These are phyloP conservation scores for Artibeus lituratus DNA, from an alignment of 2,797 vertebrate genomes.

Conservation along the genomic window DNA sequence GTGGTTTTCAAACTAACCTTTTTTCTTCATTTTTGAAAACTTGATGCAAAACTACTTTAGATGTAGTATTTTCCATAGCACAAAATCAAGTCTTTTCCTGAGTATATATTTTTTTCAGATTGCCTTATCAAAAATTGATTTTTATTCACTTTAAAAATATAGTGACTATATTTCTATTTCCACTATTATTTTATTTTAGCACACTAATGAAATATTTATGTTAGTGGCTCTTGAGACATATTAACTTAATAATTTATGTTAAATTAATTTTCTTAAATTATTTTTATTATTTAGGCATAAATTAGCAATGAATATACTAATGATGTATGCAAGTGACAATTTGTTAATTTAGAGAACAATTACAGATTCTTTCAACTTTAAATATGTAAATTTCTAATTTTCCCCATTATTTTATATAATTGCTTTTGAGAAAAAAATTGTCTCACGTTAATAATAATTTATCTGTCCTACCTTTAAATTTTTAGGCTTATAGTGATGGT, in stretches of 20 bases:
- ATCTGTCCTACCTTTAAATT: neutral
- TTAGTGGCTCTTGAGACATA: neutral
- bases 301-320: constrained; percentile 19
- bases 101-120: neutral
- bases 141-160: neutral
- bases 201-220: constrained; percentile 34
- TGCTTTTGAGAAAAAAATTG: neutral
- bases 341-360: neutral
- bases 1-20: neutral
- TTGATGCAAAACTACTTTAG: neutral
- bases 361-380: neutral
- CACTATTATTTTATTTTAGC: constrained; percentile 29
- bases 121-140: neutral
- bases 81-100: neutral
- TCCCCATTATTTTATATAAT: neutral
- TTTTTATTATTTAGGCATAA: constrained; percentile 40
- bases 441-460: neutral
- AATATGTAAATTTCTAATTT: neutral
- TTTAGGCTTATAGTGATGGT: neutral
- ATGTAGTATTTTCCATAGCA: neutral
- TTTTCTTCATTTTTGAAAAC: neutral
- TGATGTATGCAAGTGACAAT: neutral
- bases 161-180: neutral
- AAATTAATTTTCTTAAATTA: constrained; percentile 49
- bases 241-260: constrained; percentile 33